Conservation (phyloP, 2,797 vertebrate species). For the Karalla daura region DNA sequence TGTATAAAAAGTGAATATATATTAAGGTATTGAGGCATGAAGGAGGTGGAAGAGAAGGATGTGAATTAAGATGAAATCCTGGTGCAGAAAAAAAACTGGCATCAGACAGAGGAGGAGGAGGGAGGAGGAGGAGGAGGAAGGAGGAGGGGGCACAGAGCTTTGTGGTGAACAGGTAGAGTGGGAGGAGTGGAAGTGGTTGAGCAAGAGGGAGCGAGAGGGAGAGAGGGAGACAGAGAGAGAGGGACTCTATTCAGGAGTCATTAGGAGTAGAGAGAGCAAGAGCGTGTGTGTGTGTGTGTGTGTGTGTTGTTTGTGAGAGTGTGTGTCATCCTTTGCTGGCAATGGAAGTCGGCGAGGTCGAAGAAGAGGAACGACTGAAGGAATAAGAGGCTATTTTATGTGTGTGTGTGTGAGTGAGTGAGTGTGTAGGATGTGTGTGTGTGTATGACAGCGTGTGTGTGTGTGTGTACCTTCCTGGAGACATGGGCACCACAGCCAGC, state of each 20-base stretch:
- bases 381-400: not conserved
- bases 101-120: slow-evolving; percentile 29
- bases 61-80: no score
- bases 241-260: slow-evolving; percentile 10
- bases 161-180: slow-evolving; percentile 56
- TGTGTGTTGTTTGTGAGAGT: not conserved
- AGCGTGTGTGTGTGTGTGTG: no score
- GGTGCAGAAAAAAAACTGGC: slow-evolving; percentile 52
- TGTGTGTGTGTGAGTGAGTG: not conserved
- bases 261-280: not conserved
- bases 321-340: not conserved
- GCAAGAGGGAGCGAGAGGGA: no score
- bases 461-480: not conserved
- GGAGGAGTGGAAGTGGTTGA: slow-evolving; percentile 46
- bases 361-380: slow-evolving; percentile 8
- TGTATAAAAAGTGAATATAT: not conserved
- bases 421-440: not conserved
- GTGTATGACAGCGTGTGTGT: slow-evolving; percentile 7
- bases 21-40: slow-evolving; percentile 11
- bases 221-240: not conserved
- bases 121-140: slow-evolving; percentile 23
- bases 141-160: slow-evolving; percentile 18
- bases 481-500: slow-evolving; percentile 75
- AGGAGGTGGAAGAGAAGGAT: slow-evolving; percentile 30
- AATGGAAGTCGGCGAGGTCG: not conserved